Evolutionary conservation across 1,140 invertebrate genomes (phyloP).

Genomic region (Achroia grisella): DNA sequence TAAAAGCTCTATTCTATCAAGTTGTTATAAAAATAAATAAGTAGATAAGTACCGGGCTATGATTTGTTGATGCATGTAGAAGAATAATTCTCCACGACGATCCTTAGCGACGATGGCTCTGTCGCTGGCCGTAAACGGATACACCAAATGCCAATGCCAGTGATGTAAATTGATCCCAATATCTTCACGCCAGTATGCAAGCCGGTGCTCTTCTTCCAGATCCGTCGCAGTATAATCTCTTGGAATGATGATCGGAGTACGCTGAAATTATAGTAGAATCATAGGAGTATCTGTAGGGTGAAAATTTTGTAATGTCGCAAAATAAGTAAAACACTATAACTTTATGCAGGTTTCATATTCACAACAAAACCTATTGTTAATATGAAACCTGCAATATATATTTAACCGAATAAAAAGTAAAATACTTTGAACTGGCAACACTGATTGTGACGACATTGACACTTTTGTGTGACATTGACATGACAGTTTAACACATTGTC

Average conservation of each 20-base stretch:
- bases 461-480: too few relatives aligned
- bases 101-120: slow-evolving; percentile 76
- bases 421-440: too few relatives aligned
- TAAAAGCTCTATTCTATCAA: too few relatives aligned
- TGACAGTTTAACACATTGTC: too few relatives aligned
- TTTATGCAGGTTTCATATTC: too few relatives aligned
- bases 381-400: too few relatives aligned
- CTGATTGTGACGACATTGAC: too few relatives aligned
- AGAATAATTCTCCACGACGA: slow-evolving; percentile 82
- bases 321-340: not conserved
- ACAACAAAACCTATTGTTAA: too few relatives aligned
- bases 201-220: slow-evolving; percentile 77
- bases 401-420: too few relatives aligned
- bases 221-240: slow-evolving; percentile 80
- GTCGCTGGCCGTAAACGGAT: slow-evolving; percentile 71
- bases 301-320: not conserved
- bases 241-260: slow-evolving; percentile 76
- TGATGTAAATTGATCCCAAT: slow-evolving; percentile 81
- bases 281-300: not conserved
- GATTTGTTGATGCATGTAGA: slow-evolving; percentile 84
- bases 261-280: slow-evolving; percentile 29
- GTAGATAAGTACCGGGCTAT: slow-evolving; percentile 61
- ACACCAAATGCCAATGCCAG: slow-evolving; percentile 85
- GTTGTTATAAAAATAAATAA: not conserved
- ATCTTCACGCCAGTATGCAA: slow-evolving; percentile 80